Base-by-base conservation (phyloP, 2,888 invertebrate genomes). In the Crematogaster levior region DNA sequence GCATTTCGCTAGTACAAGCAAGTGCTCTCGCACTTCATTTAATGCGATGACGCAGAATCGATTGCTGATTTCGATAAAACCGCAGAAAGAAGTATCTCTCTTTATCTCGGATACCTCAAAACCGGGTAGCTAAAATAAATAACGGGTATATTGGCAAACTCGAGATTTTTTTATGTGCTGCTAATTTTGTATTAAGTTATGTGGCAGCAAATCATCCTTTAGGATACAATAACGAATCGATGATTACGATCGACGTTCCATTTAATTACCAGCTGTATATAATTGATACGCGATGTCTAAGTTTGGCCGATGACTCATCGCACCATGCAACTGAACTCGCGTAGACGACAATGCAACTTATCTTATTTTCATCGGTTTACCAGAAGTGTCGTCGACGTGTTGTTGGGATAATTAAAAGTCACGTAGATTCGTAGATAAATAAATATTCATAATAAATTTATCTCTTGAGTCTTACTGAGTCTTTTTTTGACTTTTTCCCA, bases 231-330 rank as follows among this genome's bases (percentile, higher is more conserved):
- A 66, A 68, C 40, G 40, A 40, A 40, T 30, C 21, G 21, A 77
- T 43, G 53, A 77, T 66, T 77, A 46, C 73, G 34, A 72, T 43
- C 30, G 21, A 24, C 40, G 27, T 77, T 40, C 30, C 43, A 21
- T 72, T 75, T 77, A 70, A 77, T 70, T 56, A 43, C 40, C 72
- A 72, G 73, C 77, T 79, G 56, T 66, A 10, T 56, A 43, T 43
- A 79, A 79, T 34, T 56, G 72, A 56, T 30, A 56, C 18, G 12
- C 70, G 77, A 46, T 30, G 56, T 79, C 73, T 56, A 79, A 79
- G 56, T 79, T n/a, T 56, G 43, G 72, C 66, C 43, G 63, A 61
- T 79, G 77, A 79, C 70, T 79, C 77, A 79, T 79, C 43, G 53
- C n/a, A 3, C 3, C 51, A 30, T 53, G 53, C 70, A n/a, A 66